Evolutionary conservation across 2,113 vertebrate genomes (phyloP), one percentile per base, ranked within the genome.

Genomic region (Rutilus rutilus): DNA sequence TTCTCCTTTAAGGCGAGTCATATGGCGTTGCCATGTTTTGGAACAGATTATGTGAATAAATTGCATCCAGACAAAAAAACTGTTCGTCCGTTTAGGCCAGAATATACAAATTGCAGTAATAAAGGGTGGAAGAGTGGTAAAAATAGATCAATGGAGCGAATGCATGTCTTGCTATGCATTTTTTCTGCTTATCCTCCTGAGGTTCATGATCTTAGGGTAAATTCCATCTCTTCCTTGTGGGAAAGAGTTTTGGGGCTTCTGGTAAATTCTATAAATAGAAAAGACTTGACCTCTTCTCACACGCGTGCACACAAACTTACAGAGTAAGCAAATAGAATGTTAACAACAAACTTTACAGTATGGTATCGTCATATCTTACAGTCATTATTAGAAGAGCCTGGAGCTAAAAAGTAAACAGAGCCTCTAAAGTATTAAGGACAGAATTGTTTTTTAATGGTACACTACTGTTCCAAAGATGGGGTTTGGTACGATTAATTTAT

Each of bases 201-300:
- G 39, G 39, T 21, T 85, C 7, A 64, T 85, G 73, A 33, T 67
- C 27, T 47, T 60, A 11, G 19, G 19, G 7, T 65, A 67, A 36
- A 52, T 67, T 85, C 45, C 60, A 67, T 52, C 42, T 78, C 2
- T 25, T 7, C 73, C 39, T 50, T 76, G 45, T 39, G 23, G 57
- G 73, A 85, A 76, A 76, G 45, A 19, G 60, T 65, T 85, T 36
- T 45, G 8, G 45, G 45, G 57, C 19, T 77, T 77, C 25, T 30
- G 4, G 54, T 45, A 50, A 42, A 75, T 39, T 54, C 52, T 84
- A 65, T 64, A 64, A 65, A 64, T 64, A 23, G 57, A 47, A 52
- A 21, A 76, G 45, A 5, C 54, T 59, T 4, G 6, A 59, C 30
- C 6, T 0, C 5, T 39, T 14, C 23, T 1, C 71, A 0, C 39